These are phyloP conservation scores for Psittacus erithacus DNA, from an alignment of 2,113 vertebrate genomes.

Conservation along the genomic window DNA sequence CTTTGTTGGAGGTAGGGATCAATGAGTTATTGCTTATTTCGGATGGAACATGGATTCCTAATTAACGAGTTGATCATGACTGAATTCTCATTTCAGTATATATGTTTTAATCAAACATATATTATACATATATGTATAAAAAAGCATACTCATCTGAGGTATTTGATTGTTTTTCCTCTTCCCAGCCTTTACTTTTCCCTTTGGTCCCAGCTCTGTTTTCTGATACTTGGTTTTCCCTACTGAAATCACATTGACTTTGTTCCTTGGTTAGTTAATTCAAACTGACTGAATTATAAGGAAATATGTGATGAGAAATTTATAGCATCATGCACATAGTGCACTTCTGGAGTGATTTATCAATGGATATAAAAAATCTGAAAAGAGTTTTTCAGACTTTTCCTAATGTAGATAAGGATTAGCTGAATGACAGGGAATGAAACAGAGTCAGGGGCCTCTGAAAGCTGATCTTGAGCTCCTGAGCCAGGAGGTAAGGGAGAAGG, in stretches of 20 bases:
- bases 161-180: neutral
- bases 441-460: neutral
- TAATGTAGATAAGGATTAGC: neutral
- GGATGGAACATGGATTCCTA: neutral
- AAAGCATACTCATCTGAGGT: neutral
- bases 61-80: neutral
- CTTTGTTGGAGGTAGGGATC: neutral
- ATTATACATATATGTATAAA: neutral
- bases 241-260: neutral
- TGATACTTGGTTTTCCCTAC: neutral
- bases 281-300: neutral
- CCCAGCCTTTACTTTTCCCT: neutral
- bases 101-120: neutral
- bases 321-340: neutral
- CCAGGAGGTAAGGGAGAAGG: neutral
- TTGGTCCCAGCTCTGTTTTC: neutral
- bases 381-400: neutral
- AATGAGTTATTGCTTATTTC: neutral
- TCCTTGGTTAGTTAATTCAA: neutral
- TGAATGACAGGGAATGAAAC: neutral
- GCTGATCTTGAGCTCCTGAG: neutral
- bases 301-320: neutral
- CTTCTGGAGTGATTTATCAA: neutral
- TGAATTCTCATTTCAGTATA: neutral
- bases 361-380: neutral